Base-by-base conservation (phyloP, 2,113 vertebrate species). In the Antechinus stuartii region DNA sequence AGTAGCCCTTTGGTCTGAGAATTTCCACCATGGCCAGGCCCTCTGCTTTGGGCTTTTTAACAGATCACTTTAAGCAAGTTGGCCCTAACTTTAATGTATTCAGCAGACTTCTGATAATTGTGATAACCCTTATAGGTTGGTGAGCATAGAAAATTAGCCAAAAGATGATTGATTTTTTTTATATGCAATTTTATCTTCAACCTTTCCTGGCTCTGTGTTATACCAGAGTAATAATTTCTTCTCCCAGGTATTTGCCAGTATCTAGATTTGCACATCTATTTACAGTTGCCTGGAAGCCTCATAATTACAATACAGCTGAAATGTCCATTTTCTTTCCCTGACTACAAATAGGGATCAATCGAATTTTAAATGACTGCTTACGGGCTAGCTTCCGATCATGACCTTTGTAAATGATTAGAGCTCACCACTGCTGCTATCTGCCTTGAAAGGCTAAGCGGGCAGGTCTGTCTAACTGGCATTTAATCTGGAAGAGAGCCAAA, bases 321-420 rank as follows among this genome's bases (percentile, higher is more conserved):
- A 99, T 98, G 98, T 98, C 99, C 98, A 98, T 99, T 99, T 99
- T 99, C 98, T 98, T 99, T 98, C 98, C 98, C 98, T 98, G 99
- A 98, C 99, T 99, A 98, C 99, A 99, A 99, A 99, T 99, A 99
- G 98, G 99, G 99, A 99, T 99, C 99, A 99, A 99, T 99, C 95
- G 98, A 98, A 99, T 99, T 99, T 99, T 99, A 99, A 99, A 99
- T 99, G 98, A 98, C 97, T 95, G 98, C 99, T 98, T 95, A 98
- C 30, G 99, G 98, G 98, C 99, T 98, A 95, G 98, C 98, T 99
- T 97, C 98, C 96, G 94, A 98, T 98, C 97, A 97, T 99, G 99
- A 99, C 99, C 99, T 99, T 99, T 99, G 99, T 99, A 99, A 99
- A 99, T 99, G 99, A 99, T 99, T 99, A 98, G 98, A 98, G 98